phyloP scores from a whole-genome alignment of 2,113 vertebrate species.

The Acrocephalus kingi region DNA sequence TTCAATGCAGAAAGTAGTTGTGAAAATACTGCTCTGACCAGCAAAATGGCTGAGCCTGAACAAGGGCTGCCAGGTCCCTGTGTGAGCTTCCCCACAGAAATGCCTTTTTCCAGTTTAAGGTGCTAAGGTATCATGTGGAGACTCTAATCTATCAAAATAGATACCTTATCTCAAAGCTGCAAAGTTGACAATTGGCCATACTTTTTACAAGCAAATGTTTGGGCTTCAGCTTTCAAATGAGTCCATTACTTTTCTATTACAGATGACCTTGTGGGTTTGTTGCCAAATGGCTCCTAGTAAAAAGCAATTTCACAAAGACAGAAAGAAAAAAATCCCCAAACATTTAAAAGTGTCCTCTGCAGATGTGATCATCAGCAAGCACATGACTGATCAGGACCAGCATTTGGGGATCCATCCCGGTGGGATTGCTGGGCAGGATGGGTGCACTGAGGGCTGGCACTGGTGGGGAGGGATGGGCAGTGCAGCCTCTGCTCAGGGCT shows the following conservation, averaged over 20 bases:
- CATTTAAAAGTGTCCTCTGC: neutral
- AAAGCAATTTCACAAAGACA: neutral
- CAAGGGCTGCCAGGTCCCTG: neutral
- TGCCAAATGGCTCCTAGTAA: neutral
- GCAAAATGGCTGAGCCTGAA: neutral
- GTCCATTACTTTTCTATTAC: neutral
- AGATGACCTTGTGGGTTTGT: neutral
- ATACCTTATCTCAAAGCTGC: neutral
- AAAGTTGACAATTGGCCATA: neutral
- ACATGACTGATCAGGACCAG: neutral
- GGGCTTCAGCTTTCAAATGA: neutral
- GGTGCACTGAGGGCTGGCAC: neutral
- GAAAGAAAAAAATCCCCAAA: neutral
- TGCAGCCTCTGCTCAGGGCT: neutral
- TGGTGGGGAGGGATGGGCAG: neutral
- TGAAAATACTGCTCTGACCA: neutral
- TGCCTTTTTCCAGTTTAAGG: neutral
- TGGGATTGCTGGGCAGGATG: neutral
- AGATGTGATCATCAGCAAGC: neutral
- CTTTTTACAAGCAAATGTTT: neutral
- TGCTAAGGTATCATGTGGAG: neutral
- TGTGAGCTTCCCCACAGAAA: neutral
- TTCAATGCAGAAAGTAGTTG: neutral
- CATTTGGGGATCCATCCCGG: neutral
- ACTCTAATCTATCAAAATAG: neutral